phyloP scores from a whole-genome alignment of 2,888 invertebrate species.

The Tryphoninae sp. region DNA sequence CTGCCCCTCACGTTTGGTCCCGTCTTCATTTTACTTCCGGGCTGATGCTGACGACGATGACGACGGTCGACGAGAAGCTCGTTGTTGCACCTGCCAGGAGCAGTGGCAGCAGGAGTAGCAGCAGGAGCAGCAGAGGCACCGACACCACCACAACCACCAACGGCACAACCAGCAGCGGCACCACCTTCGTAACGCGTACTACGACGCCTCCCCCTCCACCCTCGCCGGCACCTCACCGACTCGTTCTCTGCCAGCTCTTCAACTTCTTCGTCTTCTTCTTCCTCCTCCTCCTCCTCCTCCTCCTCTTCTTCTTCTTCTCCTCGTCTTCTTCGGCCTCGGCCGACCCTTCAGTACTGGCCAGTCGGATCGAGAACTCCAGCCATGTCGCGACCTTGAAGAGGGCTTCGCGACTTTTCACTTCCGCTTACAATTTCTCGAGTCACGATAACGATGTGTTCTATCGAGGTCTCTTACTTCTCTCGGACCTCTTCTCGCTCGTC shows the following conservation, averaged over 20 bases:
- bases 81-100: conserved; percentile 64
- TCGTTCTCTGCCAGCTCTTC: conserved; percentile 43
- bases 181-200: conserved; percentile 29
- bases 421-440: conserved; percentile 40
- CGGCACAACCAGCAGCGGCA: conserved; percentile 33
- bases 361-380: conserved; percentile 77
- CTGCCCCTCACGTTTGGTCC: conserved; percentile 74
- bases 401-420: conserved; percentile 52
- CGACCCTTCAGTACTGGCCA: conserved; percentile 74
- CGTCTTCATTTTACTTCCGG: conserved; percentile 69
- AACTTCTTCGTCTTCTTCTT: conserved; percentile 22
- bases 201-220: conserved; percentile 38
- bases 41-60: conserved; percentile 35
- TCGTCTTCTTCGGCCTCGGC: conserved; percentile 41
- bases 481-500: conserved; percentile 43
- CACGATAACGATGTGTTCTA: conserved; percentile 19
- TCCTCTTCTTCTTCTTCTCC: conserved; percentile 25
- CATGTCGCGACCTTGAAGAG: conserved; percentile 75
- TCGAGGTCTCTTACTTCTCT: conserved; percentile 48
- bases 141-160: conserved; percentile 44
- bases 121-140: conserved; percentile 13
- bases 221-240: conserved; percentile 52
- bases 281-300: conserved; percentile 31
- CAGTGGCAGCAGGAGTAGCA: conserved; percentile 24
- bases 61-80: conserved; percentile 44